Evolutionary conservation across 1,140 invertebrate species (phyloP).

Genomic region (Idris sp.): DNA sequence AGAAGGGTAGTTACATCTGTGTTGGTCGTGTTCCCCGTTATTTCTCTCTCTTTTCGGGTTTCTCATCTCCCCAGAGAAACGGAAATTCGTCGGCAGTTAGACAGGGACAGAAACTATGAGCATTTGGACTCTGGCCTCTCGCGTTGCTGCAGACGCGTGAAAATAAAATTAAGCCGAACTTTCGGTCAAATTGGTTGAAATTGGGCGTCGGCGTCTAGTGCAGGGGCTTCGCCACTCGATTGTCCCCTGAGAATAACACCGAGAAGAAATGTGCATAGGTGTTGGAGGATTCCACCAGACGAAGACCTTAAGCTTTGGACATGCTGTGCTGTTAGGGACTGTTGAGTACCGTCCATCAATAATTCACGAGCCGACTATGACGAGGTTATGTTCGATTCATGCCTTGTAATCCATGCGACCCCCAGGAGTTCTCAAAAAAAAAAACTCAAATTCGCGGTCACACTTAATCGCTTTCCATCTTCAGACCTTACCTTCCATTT

Average conservation of each 20-base stretch:
- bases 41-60: conserved; percentile 48
- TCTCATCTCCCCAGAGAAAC: conserved; percentile 60
- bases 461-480: conserved; percentile 31
- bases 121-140: conserved; percentile 50
- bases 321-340: conserved; percentile 43
- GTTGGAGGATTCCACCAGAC: conserved; percentile 40
- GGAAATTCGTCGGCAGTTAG: conserved; percentile 57
- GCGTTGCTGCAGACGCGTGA: conserved; percentile 75
- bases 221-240: conserved; percentile 67
- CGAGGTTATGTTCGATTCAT: conserved; percentile 58
- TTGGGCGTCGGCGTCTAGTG: conserved; percentile 76
- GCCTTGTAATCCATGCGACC: conserved; percentile 26
- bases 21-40: conserved; percentile 44
- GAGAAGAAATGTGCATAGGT: conserved; percentile 44
- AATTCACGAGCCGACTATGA: conserved; percentile 61
- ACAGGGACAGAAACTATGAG: conserved; percentile 31
- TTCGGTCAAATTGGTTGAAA: conserved; percentile 81
- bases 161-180: conserved; percentile 81
- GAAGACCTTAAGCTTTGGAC: conserved; percentile 44
- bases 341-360: conserved; percentile 58
- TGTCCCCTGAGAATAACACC: conserved; percentile 62
- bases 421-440: conserved; percentile 7
- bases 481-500: not conserved
- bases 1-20: conserved; percentile 45
- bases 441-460: conserved; percentile 28